Evolutionary conservation across 2,113 vertebrate genomes (phyloP).

Genomic region (Hippocampus barbouri): DNA sequence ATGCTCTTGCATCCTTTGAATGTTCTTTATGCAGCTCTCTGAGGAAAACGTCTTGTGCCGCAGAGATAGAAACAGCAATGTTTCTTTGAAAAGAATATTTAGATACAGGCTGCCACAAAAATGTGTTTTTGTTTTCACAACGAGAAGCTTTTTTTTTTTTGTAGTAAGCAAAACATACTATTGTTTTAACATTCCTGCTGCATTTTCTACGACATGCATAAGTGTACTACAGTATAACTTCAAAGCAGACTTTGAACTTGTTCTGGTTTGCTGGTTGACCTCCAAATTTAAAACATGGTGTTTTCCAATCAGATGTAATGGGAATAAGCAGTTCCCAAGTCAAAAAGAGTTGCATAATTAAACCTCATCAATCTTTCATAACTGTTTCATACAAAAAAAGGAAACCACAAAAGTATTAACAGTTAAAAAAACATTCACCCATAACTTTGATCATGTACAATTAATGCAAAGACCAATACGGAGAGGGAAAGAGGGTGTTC

Average conservation of each 20-base stretch:
- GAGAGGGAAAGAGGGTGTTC: too few relatives aligned
- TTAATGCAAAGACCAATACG: too few relatives aligned
- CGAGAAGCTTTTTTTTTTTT: neutral
- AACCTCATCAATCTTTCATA: neutral
- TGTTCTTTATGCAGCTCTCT: neutral
- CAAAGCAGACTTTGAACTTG: neutral
- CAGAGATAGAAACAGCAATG: neutral
- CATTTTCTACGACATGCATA: too few relatives aligned
- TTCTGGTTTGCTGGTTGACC: neutral
- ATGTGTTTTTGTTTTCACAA: slow-evolving; percentile 1
- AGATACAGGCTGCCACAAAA: neutral
- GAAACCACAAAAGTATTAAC: too few relatives aligned
- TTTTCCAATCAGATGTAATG: neutral
- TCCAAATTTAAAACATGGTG: neutral
- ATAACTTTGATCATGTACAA: too few relatives aligned
- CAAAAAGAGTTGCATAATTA: neutral
- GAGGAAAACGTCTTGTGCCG: neutral
- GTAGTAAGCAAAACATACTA: neutral
- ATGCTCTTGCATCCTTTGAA: neutral
- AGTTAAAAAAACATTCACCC: too few relatives aligned
- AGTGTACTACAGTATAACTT: neutral
- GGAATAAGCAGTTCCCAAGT: neutral
- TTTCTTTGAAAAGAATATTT: slow-evolving; percentile 4
- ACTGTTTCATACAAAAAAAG: too few relatives aligned
- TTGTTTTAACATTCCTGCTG: neutral